Evolutionary conservation across 1,140 invertebrate species (phyloP).

Genomic region (Macrostomum lignano): DNA sequence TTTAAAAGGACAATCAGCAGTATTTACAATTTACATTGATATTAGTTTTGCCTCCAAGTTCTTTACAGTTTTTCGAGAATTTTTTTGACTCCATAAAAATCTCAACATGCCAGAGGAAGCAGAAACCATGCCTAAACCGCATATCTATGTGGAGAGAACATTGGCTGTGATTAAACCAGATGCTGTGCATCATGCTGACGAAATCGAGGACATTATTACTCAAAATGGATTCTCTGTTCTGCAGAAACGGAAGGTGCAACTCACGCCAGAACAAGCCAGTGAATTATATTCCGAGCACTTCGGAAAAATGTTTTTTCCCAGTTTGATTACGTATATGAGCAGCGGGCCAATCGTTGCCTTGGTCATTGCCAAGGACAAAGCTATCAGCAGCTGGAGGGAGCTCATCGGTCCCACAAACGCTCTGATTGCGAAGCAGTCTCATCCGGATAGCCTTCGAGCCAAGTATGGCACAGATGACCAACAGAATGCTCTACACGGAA

Average conservation of each 20-base stretch:
- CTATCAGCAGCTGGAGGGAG: conserved; percentile 39
- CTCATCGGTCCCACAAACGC: conserved; percentile 39
- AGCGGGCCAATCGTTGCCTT: conserved; percentile 40
- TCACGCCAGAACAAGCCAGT: conserved; percentile 48
- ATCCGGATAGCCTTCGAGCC: conserved; percentile 39
- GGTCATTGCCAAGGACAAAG: conserved; percentile 35
- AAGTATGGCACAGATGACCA: conserved; percentile 40
- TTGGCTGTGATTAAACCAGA: conserved; percentile 51
- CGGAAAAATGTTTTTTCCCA: conserved; percentile 39
- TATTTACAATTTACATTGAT: too few species aligned
- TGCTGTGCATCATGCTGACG: conserved; percentile 36
- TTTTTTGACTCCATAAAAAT: too few species aligned
- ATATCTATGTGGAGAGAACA: conserved; percentile 21
- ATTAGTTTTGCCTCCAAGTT: too few species aligned
- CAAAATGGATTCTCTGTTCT: conserved; percentile 39
- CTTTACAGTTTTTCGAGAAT: too few species aligned
- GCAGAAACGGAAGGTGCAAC: conserved; percentile 36
- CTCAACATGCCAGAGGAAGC: too few species aligned
- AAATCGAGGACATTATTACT: conserved; percentile 40
- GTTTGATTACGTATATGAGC: conserved; percentile 44
- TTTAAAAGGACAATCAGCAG: too few species aligned
- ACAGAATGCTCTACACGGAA: conserved; percentile 25
- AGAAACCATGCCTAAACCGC: too few species aligned
- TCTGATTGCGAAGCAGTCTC: conserved; percentile 38
- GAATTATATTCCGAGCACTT: conserved; percentile 47